Percentiles rank a stretch among this genome's conserved stretches.
Conservation (phyloP, 2,888 invertebrate genomes). For the Megalurothrips usitatus region DNA sequence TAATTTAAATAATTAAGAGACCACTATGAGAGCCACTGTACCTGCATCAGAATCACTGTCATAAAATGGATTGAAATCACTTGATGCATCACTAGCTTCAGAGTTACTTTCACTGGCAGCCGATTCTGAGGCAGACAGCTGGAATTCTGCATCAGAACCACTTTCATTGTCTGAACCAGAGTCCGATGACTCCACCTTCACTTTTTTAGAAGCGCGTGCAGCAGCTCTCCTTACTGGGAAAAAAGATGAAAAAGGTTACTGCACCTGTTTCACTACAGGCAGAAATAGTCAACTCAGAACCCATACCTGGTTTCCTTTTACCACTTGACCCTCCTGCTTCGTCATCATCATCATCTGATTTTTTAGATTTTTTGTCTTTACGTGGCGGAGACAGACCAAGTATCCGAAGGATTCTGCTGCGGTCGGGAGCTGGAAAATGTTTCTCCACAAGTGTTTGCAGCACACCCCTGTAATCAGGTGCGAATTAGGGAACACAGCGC, state of each 20-base stretch:
- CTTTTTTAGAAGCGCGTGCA: slow-evolving; percentile 55
- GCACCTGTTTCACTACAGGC: slow-evolving; percentile 45
- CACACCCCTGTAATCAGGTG: slow-evolving; percentile 67
- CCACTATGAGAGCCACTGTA: slow-evolving; percentile 43
- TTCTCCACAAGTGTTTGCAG: slow-evolving; percentile 95
- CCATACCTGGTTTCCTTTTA: slow-evolving; percentile 56
- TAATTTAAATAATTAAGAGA: slow-evolving; percentile 30
- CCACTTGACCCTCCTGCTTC: slow-evolving; percentile 47
- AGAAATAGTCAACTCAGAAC: slow-evolving; percentile 30
- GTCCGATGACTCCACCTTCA: slow-evolving; percentile 49
- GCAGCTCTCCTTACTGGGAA: slow-evolving; percentile 55
- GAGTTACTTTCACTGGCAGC: slow-evolving; percentile 45
- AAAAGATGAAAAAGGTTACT: slow-evolving; percentile 42
- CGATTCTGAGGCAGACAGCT: slow-evolving; percentile 49
- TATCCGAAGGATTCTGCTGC: slow-evolving; percentile 72
- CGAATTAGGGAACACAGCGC: slow-evolving; percentile 27
- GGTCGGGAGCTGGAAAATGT: slow-evolving; percentile 95
- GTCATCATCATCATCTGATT: slow-evolving; percentile 43
- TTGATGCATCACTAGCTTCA: slow-evolving; percentile 61
- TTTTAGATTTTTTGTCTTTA: slow-evolving; percentile 41
- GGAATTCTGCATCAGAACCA: slow-evolving; percentile 54
- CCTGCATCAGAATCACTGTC: slow-evolving; percentile 78
- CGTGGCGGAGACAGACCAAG: slow-evolving; percentile 50
- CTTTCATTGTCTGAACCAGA: slow-evolving; percentile 57
- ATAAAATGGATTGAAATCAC: slow-evolving; percentile 90